These are phyloP conservation scores for Pocota personata DNA, from an alignment of 2,888 invertebrate species.

Conservation along the genomic window DNA sequence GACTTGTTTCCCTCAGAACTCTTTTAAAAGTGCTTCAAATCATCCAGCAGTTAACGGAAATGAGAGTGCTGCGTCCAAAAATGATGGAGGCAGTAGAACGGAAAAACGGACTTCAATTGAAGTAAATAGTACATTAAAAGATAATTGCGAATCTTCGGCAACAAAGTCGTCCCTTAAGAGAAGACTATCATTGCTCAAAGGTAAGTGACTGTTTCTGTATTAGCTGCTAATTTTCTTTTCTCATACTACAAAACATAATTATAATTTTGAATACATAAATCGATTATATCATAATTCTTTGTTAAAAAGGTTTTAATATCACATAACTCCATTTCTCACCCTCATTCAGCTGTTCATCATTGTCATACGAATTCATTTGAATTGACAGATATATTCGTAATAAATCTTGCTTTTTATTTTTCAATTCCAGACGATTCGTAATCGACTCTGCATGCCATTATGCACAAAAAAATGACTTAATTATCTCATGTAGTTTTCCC, in stretches of 20 bases:
- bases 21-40: conserved; percentile 27
- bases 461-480: conserved; percentile 26
- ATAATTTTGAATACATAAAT: neutral
- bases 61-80: conserved; percentile 6
- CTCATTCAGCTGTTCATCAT: conserved; percentile 33
- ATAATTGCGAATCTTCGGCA: conserved; percentile 67
- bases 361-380: conserved; percentile 29
- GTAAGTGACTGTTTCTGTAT: conserved; percentile 75
- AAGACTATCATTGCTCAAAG: conserved; percentile 77
- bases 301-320: neutral
- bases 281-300: neutral
- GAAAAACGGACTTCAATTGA: conserved; percentile 53
- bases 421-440: conserved; percentile 66
- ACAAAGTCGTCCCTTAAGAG: conserved; percentile 75
- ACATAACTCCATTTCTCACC: conserved; percentile 7
- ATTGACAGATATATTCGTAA: conserved; percentile 29
- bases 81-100: conserved; percentile 17
- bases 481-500: conserved; percentile 5
- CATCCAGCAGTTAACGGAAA: neutral
- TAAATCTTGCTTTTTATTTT: conserved; percentile 47
- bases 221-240: neutral
- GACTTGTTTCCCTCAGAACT: conserved; percentile 9
- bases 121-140: conserved; percentile 63
- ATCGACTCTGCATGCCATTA: conserved; percentile 37
- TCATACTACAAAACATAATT: neutral